phyloP scores from a whole-genome alignment of 2,113 vertebrate genomes.

The Coptodon bakossiorum region DNA sequence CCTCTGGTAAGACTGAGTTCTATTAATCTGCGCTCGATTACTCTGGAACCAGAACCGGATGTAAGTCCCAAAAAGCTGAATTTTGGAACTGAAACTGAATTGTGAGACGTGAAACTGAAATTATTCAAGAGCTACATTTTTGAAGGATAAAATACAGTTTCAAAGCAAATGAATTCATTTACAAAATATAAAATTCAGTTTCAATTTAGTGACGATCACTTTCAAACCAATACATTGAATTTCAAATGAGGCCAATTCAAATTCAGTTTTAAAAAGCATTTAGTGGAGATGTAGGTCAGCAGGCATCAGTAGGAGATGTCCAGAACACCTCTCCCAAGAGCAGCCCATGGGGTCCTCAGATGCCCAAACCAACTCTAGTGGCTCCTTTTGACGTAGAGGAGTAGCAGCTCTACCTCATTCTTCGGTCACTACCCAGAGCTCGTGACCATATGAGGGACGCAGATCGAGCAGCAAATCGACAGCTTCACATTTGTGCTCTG shows the following conservation, averaged over 20 bases:
- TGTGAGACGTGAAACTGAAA: not conserved
- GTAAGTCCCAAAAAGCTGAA: not conserved
- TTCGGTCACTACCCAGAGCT: not conserved
- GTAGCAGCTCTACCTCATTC: not conserved
- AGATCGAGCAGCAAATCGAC: not conserved
- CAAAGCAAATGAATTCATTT: not conserved
- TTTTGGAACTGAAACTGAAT: not conserved
- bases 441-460: not conserved
- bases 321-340: not conserved
- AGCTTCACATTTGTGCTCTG: not conserved
- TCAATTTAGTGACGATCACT: not conserved
- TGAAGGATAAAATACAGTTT: not conserved
- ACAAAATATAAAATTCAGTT: not conserved
- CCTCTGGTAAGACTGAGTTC: accelerated
- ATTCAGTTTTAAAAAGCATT: not conserved
- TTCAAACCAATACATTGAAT: not conserved
- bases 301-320: not conserved
- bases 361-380: not conserved
- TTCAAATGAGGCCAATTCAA: not conserved
- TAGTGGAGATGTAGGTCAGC: not conserved
- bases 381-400: not conserved
- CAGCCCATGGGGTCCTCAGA: not conserved
- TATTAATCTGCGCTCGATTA: not conserved
- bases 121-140: not conserved
- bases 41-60: not conserved